Evolutionary conservation across 2,888 invertebrate species (phyloP).

Genomic region (Bellardia pandia): DNA sequence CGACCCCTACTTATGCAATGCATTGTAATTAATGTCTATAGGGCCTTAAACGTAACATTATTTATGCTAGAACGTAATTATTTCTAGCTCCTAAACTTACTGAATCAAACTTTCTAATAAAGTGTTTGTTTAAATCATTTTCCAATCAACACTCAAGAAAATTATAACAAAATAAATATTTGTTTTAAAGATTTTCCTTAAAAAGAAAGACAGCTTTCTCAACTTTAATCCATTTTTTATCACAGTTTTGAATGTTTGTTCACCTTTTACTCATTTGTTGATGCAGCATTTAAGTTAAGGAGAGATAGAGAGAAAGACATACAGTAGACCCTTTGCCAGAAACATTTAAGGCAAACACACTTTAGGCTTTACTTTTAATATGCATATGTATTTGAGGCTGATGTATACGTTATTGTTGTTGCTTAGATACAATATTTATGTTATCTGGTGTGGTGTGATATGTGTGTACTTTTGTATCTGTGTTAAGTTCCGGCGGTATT

Average conservation of each 20-base stretch:
- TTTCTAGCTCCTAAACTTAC: no score
- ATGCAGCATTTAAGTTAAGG: neutral
- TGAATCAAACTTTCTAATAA: neutral
- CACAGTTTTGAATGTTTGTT: constrained; percentile 50
- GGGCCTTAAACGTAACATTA: no score
- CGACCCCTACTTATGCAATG: no score
- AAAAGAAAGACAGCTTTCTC: constrained; percentile 7
- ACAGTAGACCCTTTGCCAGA: neutral
- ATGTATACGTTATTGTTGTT: constrained; percentile 26
- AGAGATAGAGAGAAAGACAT: no score
- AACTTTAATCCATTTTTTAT: constrained; percentile 50
- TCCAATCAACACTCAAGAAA: constrained; percentile 1
- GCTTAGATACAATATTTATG: constrained; percentile 22
- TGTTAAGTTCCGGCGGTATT: constrained; percentile 61
- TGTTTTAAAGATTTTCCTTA: constrained; percentile 28
- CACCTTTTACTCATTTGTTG: constrained; percentile 48
- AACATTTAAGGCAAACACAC: constrained; percentile 28
- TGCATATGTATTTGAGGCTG: neutral
- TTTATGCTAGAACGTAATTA: no score
- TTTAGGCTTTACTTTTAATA: constrained; percentile 48
- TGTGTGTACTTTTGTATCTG: constrained; percentile 37
- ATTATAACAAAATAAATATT: constrained; percentile 1
- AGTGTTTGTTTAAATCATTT: constrained; percentile 19
- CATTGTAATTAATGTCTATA: no score
- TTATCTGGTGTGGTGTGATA: constrained; percentile 16